phyloP scores from a whole-genome alignment of 2,888 invertebrate genomes.

The Ectropis crepuscularia region DNA sequence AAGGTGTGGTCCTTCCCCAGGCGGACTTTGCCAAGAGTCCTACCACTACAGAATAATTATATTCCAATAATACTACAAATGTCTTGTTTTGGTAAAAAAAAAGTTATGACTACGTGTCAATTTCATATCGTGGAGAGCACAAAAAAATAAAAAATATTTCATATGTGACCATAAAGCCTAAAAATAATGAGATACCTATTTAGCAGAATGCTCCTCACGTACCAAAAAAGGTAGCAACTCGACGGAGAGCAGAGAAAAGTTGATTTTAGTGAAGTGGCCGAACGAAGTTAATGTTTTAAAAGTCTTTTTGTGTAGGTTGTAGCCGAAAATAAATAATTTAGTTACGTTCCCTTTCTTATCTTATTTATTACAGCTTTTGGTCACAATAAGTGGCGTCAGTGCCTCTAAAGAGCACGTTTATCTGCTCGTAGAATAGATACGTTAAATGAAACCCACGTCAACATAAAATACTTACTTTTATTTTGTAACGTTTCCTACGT shows the following conservation, averaged over 20 bases:
- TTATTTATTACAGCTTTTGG: neutral
- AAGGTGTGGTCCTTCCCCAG: too few species aligned
- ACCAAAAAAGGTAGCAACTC: neutral
- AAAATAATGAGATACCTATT: neutral
- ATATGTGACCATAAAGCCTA: neutral
- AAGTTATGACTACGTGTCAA: too few species aligned
- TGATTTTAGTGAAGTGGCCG: conserved; percentile 6
- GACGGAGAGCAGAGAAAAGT: neutral
- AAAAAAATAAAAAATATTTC: neutral
- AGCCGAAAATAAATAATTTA: conserved; percentile 7
- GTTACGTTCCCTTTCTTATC: neutral
- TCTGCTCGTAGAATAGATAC: too few species aligned
- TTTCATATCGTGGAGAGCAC: too few species aligned
- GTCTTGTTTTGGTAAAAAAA: too few species aligned
- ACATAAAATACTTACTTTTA: too few species aligned
- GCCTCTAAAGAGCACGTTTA: too few species aligned
- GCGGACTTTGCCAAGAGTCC: too few species aligned
- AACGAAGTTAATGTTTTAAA: conserved; percentile 15
- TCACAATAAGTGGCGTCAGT: neutral
- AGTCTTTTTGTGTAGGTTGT: conserved; percentile 10
- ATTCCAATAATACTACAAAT: too few species aligned
- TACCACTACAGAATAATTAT: too few species aligned
- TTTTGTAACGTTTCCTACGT: too few species aligned
- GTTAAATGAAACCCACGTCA: too few species aligned
- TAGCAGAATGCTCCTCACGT: conserved; percentile 1